A percentile compares a stretch with the other conserved stretches of the same genome.
Evolutionary conservation across 2,113 vertebrate genomes (phyloP).

Genomic region (Trichechus manatus): DNA sequence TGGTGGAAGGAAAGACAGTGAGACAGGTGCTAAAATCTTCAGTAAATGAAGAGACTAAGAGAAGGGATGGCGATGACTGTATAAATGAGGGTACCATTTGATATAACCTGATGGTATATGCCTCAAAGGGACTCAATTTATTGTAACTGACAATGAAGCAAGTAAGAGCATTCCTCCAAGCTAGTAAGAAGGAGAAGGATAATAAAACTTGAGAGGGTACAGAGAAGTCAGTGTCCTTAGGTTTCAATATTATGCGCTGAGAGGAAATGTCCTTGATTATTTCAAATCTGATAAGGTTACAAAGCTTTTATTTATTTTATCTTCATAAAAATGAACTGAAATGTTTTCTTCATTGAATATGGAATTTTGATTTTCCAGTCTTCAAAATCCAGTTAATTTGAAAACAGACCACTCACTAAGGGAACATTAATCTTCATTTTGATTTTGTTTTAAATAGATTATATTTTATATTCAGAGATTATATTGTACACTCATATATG

Average conservation of each 20-base stretch:
- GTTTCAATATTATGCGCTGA: not conserved
- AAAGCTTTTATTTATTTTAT: not conserved
- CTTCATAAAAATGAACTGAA: not conserved
- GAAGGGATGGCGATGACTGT: not conserved
- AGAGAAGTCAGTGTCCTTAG: not conserved
- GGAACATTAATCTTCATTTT: not conserved
- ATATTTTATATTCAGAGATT: not conserved
- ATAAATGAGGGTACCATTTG: not conserved
- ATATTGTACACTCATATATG: not conserved
- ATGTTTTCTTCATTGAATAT: not conserved
- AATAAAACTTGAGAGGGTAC: too few species aligned
- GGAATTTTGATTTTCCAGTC: not conserved
- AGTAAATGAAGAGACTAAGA: not conserved
- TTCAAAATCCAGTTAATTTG: not conserved
- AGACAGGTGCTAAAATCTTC: not conserved
- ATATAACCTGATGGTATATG: not conserved
- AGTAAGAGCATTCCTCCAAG: not conserved
- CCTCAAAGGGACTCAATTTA: not conserved
- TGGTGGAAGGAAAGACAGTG: not conserved
- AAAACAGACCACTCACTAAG: not conserved
- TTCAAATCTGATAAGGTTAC: not conserved
- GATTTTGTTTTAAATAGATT: constrained; percentile 6
- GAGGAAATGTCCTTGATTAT: not conserved
- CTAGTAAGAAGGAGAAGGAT: not conserved
- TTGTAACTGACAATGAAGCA: not conserved